Base-by-base conservation (phyloP, 2,888 invertebrate species). In the Ectemnius lituratus region DNA sequence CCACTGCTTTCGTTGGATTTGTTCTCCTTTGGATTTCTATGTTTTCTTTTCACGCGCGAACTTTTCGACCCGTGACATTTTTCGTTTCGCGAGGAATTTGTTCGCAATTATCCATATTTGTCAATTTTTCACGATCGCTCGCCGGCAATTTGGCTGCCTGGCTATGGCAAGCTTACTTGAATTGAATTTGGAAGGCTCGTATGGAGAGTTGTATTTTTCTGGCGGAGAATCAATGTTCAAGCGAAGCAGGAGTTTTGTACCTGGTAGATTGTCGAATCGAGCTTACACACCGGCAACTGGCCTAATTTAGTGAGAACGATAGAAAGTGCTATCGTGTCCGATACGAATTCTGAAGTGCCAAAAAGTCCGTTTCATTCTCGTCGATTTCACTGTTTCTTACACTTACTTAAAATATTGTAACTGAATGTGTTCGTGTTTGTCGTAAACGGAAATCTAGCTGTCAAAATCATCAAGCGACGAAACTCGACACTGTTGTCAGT, bases 341-440 rank as follows among this genome's bases (percentile, higher is more conserved):
- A 68, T 70, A 65, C 60, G 65, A 71, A 69, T 78, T 73, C 45
- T 67, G 56, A 73, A 74, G 77, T 80, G 78, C 77, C 74, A 80
- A 82, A 71, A 73, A 37, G 37, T 37, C 69, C 76, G 78, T 70
- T 79, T 70, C 58, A 74, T 73, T 65, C 68, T 59, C 65, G 63
- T 81, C 71, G 52, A 52, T 56, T 68, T 78, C 67, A 28, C 78
- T 76, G 46, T 67, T 73, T 68, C 60, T 76, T 64, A 68, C 71
- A 70, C 59, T 37, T 73, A 62, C 47, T 58, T 60, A 67, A 37
- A 37, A 74, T 58, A 63, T 70, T 62, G 68, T 72, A 71, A 73
- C 61, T 75, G 52, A 73, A 82, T 80, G 82, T 82, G 78, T 82
- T 82, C 80, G 80, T 73, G 80, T 80, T 76, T 73, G 71, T 71